Evolutionary conservation across 2,797 vertebrate genomes (phyloP).

Genomic region (Bucorvus abyssinicus): DNA sequence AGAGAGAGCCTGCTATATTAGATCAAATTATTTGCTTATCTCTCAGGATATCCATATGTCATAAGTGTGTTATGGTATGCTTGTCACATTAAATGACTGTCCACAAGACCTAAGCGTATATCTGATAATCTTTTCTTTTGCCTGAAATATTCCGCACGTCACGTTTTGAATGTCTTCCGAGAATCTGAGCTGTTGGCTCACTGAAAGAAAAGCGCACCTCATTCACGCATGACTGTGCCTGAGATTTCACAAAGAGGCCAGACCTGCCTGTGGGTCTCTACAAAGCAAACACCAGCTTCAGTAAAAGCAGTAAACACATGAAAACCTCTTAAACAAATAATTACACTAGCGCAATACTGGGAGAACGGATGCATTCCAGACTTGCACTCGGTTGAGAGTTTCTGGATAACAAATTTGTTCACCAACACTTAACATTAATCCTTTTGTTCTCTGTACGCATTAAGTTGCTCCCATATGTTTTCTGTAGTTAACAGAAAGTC

Average conservation of each 20-base stretch:
- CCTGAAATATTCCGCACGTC: background rate
- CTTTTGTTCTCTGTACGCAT: background rate
- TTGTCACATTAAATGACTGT: accelerated
- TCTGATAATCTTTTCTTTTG: background rate
- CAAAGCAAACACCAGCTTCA: slow-evolving; percentile 30
- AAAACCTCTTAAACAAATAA: slow-evolving; percentile 45
- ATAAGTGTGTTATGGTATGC: background rate
- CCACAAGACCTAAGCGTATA: background rate
- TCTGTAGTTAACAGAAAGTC: background rate
- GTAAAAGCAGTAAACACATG: background rate
- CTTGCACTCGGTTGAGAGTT: background rate
- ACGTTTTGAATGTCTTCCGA: accelerated
- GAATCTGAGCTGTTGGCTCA: background rate
- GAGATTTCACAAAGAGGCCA: background rate
- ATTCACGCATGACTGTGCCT: background rate
- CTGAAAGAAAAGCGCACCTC: background rate
- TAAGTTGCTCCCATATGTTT: background rate
- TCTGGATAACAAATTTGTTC: slow-evolving; percentile 20
- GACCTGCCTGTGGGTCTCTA: slow-evolving; percentile 5
- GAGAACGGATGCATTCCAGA: slow-evolving; percentile 37
- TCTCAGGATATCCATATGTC: background rate
- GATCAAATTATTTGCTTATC: background rate
- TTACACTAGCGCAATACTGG: background rate
- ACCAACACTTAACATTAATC: slow-evolving; percentile 22
- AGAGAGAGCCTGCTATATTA: background rate